phyloP scores from a whole-genome alignment of 1,140 invertebrate genomes.

The Nephotettix cincticeps region DNA sequence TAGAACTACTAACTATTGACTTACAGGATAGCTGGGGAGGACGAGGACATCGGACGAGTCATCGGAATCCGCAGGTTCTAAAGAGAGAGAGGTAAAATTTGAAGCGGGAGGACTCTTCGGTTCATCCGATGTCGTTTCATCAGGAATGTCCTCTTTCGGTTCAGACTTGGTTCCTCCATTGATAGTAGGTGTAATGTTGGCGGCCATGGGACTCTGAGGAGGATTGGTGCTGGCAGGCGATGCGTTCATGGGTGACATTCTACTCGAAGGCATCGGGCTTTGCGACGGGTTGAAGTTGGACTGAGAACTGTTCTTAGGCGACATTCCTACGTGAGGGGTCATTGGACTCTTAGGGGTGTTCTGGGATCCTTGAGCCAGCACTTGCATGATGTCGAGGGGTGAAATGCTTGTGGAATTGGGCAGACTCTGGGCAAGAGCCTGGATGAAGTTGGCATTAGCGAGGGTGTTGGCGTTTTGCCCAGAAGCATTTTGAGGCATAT shows the following conservation, averaged over 20 bases:
- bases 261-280: constrained; percentile 9
- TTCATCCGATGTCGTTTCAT: not conserved
- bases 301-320: not conserved
- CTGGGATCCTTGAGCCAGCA: not conserved
- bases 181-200: not conserved
- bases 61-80: not conserved
- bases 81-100: constrained; percentile 13
- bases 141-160: not conserved
- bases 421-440: constrained; percentile 1
- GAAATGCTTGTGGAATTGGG: constrained; percentile 9
- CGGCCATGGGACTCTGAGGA: constrained; percentile 15
- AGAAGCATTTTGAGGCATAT: not conserved
- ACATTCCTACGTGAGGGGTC: constrained; percentile 7
- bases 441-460: not conserved
- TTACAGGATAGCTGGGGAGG: constrained; percentile 9
- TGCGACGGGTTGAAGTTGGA: not conserved
- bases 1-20: not conserved
- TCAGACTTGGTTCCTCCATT: constrained; percentile 3
- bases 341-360: constrained; percentile 8
- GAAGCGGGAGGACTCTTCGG: constrained; percentile 1
- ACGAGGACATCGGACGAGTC: not conserved
- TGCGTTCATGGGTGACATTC: not conserved
- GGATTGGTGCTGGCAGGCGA: not conserved
- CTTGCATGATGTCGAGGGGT: constrained; percentile 7
- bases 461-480: not conserved